These are phyloP conservation scores for Capitella teleta DNA, from an alignment of 1,140 invertebrate species.

Conservation along the genomic window DNA sequence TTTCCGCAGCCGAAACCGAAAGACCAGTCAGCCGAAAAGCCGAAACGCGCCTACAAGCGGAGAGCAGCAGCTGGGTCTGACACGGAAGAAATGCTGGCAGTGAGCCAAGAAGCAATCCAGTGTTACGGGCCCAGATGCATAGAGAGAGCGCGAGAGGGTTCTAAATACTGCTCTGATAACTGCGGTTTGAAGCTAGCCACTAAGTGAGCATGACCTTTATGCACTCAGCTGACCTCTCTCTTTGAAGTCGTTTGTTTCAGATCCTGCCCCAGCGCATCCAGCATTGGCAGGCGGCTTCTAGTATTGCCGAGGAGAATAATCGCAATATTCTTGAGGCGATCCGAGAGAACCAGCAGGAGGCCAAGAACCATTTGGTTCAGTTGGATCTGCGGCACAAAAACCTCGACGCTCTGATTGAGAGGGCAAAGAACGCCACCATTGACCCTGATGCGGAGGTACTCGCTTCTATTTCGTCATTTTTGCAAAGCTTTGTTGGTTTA, in stretches of 20 bases:
- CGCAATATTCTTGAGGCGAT: constrained; percentile 70
- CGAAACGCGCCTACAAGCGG: no score
- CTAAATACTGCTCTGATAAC: constrained; percentile 90
- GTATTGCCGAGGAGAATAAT: constrained; percentile 76
- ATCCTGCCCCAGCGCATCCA: constrained; percentile 83
- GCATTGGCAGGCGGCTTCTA: constrained; percentile 84
- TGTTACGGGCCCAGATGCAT: constrained; percentile 84
- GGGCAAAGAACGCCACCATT: constrained; percentile 54
- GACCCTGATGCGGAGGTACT: constrained; percentile 43
- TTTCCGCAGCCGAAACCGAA: no score
- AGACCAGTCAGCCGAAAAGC: no score
- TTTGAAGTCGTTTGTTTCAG: constrained; percentile 45
- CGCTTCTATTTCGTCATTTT: no score
- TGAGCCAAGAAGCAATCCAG: constrained; percentile 47
- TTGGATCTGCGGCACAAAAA: constrained; percentile 46
- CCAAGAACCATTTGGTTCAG: constrained; percentile 51
- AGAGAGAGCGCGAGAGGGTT: constrained; percentile 59
- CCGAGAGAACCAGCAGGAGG: constrained; percentile 62
- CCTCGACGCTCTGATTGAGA: constrained; percentile 68
- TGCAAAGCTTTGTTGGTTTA: no score
- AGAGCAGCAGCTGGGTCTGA: no score
- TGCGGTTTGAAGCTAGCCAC: constrained; percentile 87
- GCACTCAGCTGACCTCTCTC: background rate
- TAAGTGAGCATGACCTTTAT: constrained; percentile 21
- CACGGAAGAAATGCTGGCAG: background rate